phyloP scores from a whole-genome alignment of 2,888 invertebrate genomes.

The Adelphocoris suturalis region DNA sequence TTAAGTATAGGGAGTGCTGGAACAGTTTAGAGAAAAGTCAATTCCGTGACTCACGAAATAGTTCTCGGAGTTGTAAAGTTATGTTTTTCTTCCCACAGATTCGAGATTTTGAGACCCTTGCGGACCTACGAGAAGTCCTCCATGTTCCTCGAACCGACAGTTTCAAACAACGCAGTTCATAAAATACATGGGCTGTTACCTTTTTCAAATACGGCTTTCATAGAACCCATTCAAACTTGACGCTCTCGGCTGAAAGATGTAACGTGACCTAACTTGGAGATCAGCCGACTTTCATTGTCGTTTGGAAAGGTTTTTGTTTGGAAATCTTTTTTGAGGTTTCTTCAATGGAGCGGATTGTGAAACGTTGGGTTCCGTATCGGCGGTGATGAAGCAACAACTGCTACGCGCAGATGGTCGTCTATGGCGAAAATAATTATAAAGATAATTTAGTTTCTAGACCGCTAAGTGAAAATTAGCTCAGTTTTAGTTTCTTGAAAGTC shows the following conservation, averaged over 20 bases:
- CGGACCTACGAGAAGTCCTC: not conserved
- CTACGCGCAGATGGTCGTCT: not conserved
- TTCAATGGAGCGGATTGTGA: conserved; percentile 16
- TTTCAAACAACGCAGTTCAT: not conserved
- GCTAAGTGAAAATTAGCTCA: too few relatives aligned
- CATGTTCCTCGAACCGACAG: not conserved
- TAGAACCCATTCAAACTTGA: not conserved
- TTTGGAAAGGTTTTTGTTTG: not conserved
- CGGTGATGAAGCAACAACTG: too few relatives aligned
- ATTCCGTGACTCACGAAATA: conserved; percentile 19
- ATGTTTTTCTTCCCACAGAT: not conserved
- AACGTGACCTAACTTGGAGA: conserved; percentile 19
- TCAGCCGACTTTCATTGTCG: not conserved
- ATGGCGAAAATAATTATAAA: too few relatives aligned
- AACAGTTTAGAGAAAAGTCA: not conserved
- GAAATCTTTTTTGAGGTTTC: not conserved
- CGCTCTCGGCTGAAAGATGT: not conserved
- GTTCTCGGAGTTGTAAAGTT: conserved; percentile 8
- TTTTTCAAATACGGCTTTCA: not conserved
- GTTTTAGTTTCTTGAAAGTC: too few relatives aligned
- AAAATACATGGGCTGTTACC: not conserved
- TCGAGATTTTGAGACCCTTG: not conserved
- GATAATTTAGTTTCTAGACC: too few relatives aligned
- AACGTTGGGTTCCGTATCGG: not conserved
- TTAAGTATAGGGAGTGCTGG: too few relatives aligned